phyloP scores from a whole-genome alignment of 2,888 invertebrate species.

The Chymomyza amoena region DNA sequence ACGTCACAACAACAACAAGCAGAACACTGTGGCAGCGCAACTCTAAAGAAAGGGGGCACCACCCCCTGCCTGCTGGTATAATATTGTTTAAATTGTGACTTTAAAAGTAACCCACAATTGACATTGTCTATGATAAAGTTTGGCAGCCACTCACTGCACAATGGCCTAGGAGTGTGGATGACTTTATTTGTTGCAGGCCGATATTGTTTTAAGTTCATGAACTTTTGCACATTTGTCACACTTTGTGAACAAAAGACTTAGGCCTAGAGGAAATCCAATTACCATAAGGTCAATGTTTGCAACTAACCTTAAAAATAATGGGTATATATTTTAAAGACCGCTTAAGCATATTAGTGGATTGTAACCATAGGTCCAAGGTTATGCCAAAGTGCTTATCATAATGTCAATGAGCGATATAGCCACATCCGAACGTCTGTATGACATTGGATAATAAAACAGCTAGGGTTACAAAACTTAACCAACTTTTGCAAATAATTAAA shows the following conservation, averaged over 20 bases:
- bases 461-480: too few species aligned
- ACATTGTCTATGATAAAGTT: slow-evolving; percentile 13
- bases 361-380: too few species aligned
- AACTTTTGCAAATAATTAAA: too few species aligned
- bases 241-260: not conserved
- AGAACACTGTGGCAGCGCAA: not conserved
- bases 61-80: slow-evolving; percentile 16
- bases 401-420: too few species aligned
- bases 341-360: too few species aligned
- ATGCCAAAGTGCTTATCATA: too few species aligned
- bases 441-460: too few species aligned
- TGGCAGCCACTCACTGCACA: not conserved
- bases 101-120: slow-evolving; percentile 66
- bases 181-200: slow-evolving; percentile 53
- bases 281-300: not conserved
- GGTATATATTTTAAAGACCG: not conserved
- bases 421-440: too few species aligned
- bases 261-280: not conserved
- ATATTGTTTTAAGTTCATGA: slow-evolving; percentile 52
- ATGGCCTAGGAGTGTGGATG: not conserved
- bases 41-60: not conserved
- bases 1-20: not conserved
- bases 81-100: slow-evolving; percentile 59
- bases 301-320: not conserved
- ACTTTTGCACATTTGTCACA: slow-evolving; percentile 36